Evolutionary conservation across 2,113 vertebrate species (phyloP).

Genomic region (Corvus moneduloides): DNA sequence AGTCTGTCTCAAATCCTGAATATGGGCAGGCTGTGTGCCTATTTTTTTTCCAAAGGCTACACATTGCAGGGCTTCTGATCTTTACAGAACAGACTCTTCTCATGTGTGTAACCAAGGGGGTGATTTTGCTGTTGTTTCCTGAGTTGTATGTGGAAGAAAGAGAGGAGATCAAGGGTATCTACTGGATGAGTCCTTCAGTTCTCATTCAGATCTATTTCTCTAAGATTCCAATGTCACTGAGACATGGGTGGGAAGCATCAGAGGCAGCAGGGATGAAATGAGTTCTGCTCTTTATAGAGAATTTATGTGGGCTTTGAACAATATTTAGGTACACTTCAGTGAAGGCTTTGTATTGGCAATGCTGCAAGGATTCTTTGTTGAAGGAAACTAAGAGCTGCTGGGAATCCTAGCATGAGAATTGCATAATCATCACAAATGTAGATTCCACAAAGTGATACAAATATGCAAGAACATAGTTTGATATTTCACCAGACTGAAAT

Average conservation of each 20-base stretch:
- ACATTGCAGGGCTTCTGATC: neutral
- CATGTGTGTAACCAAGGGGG: no score
- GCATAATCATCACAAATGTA: neutral
- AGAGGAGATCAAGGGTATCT: neutral
- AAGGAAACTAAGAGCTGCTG: neutral
- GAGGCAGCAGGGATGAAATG: neutral
- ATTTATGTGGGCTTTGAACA: constrained; percentile 8
- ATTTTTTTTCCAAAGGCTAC: neutral
- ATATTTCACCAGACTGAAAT: neutral
- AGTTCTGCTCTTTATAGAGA: neutral
- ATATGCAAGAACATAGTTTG: neutral
- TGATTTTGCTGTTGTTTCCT: neutral
- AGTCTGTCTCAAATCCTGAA: neutral
- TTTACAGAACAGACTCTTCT: neutral
- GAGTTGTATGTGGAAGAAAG: neutral
- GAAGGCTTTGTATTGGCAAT: constrained; percentile 4
- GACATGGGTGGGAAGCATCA: neutral
- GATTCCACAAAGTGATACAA: neutral
- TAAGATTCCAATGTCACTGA: neutral
- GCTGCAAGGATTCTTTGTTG: neutral
- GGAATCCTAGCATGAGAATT: neutral
- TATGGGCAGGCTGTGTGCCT: neutral
- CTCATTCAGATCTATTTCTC: neutral
- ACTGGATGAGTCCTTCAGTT: neutral
- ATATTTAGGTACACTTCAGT: neutral